Percentiles rank a stretch among this genome's conserved stretches.
phyloP scores from a whole-genome alignment of 2,113 vertebrate genomes.

The Takifugu bimaculatus region DNA sequence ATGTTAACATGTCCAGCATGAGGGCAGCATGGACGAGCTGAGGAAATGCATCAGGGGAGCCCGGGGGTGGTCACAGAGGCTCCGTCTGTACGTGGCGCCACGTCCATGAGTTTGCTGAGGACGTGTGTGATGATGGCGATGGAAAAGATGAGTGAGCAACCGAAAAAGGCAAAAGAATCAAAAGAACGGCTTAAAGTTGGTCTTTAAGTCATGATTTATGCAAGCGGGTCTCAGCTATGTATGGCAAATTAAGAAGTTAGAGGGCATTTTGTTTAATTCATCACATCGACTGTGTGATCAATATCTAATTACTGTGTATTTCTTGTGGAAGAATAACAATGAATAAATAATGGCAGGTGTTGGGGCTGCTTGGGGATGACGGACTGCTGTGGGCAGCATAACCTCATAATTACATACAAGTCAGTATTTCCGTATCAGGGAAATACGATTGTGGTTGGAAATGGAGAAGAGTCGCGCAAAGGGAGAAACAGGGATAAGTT shows the following conservation, averaged over 20 bases:
- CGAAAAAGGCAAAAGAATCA: constrained; percentile 18
- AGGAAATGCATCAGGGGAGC: constrained; percentile 81
- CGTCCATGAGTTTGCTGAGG: constrained; percentile 48
- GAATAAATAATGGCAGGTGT: constrained; percentile 73
- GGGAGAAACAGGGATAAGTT: constrained; percentile 47
- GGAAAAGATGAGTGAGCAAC: constrained; percentile 49
- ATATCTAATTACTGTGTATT: constrained; percentile 78
- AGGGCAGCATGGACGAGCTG: constrained; percentile 82
- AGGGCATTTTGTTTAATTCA: constrained; percentile 74
- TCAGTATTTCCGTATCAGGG: constrained; percentile 74
- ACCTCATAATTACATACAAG: constrained; percentile 78
- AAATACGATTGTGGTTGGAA: constrained; percentile 66
- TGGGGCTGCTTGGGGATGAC: constrained; percentile 57
- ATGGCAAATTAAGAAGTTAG: constrained; percentile 60
- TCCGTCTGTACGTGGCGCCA: constrained; percentile 68
- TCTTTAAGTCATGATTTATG: constrained; percentile 52
- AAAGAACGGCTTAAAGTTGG: constrained; percentile 21
- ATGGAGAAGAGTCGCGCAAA: constrained; percentile 62
- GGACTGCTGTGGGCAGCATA: constrained; percentile 62
- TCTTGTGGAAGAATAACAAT: constrained; percentile 75
- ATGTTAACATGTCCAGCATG: constrained; percentile 79
- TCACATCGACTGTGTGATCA: constrained; percentile 74
- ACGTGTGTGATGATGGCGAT: constrained; percentile 48
- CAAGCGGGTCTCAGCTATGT: constrained; percentile 45
- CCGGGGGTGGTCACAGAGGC: constrained; percentile 75